Evolutionary conservation across 2,113 vertebrate genomes (phyloP).

Genomic region (Ploceus nigricollis): DNA sequence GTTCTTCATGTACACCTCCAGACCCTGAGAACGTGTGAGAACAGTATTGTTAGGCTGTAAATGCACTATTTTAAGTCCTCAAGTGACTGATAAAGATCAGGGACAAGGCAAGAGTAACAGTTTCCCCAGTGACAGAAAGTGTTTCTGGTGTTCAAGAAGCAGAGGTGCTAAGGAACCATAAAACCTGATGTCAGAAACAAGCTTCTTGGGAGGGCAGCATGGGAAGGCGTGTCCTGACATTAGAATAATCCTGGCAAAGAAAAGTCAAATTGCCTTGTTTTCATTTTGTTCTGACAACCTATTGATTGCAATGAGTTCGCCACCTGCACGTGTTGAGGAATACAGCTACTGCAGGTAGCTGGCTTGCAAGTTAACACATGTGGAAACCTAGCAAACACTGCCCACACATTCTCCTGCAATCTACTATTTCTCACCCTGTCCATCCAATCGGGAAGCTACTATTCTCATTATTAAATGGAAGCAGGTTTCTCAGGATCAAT

Average conservation of each 20-base stretch:
- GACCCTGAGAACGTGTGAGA: conserved; percentile 72
- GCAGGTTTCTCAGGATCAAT: neutral
- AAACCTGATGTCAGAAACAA: neutral
- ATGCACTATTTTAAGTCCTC: neutral
- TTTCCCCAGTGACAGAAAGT: neutral
- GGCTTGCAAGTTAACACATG: neutral
- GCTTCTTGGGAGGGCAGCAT: neutral
- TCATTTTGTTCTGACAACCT: neutral
- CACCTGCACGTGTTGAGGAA: neutral
- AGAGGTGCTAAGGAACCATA: neutral
- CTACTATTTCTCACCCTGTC: neutral
- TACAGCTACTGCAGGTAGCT: neutral
- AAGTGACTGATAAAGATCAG: neutral
- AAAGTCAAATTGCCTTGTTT: neutral
- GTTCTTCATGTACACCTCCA: conserved; percentile 78
- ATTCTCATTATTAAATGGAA: neutral
- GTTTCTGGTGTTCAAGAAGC: neutral
- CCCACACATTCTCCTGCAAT: neutral
- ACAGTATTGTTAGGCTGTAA: neutral
- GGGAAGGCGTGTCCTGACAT: neutral
- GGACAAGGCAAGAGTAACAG: neutral
- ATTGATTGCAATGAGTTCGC: fast-evolving
- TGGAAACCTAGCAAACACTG: neutral
- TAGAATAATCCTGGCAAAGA: neutral
- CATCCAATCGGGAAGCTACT: neutral